Base-by-base conservation (phyloP, 2,797 vertebrate species). In the Sternotherus odoratus region DNA sequence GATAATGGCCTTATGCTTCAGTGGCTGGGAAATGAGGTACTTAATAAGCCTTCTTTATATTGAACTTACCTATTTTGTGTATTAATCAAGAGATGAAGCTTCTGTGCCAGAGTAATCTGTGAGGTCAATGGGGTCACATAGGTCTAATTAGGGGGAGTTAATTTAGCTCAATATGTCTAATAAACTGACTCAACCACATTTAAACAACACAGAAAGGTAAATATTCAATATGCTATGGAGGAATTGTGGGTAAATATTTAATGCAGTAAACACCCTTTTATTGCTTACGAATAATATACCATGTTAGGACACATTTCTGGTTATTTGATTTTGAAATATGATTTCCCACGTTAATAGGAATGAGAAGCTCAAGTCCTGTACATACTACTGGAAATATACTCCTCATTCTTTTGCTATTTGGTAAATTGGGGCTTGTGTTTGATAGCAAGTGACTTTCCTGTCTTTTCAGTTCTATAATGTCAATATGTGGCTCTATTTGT, bases 81-180 rank as follows among this genome's bases (percentile, higher is more conserved):
- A 84, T 94, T 87, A 91, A 94, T 93, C 66, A 87, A 78, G 30
- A 87, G 36, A 89, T 7, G 81, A 85, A 82, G 85, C 54, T 89
- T 53, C 74, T n/a, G 74, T 0, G 5, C 50, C 11, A 85, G 19
- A 69, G 13, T 4, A 81, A 84, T 82, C 77, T 82, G 36, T n/a
- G 79, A 86, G 50, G 66, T 79, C 75, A 85, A 5, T 66, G 50
- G 48, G 21, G 60, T 12, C 79, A 28, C 33, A 46, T 89, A 16
- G 12, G 13, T 72, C 48, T 88, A 94, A 93, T 79, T 81, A 87
- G 83, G 91, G 39, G 24, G 13, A 50, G 30, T 43, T 81, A 33
- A 89, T 92, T 92, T 86, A 0, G 36, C 6, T 33, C 81, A 6
- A 0, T 2, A 86, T 93, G 16, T 21, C 6, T 28, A 91, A 17